phyloP scores from a whole-genome alignment of 2,888 invertebrate species.

The Dusona sp. region DNA sequence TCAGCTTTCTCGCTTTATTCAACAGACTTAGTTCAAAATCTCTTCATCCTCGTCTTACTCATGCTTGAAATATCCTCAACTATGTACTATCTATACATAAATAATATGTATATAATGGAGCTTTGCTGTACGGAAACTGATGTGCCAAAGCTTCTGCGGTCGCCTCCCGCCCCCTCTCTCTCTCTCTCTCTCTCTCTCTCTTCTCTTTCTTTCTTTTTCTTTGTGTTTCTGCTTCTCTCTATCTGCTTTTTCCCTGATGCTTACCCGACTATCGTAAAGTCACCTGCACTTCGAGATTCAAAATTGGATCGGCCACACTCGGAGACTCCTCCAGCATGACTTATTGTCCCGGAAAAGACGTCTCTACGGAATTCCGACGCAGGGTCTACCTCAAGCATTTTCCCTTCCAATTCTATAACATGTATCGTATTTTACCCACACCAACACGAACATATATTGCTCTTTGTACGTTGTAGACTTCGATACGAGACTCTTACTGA shows the following conservation, averaged over 20 bases:
- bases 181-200: not conserved
- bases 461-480: slow-evolving; percentile 26
- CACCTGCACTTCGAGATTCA: slow-evolving; percentile 65
- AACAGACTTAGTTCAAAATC: slow-evolving; percentile 38
- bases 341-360: slow-evolving; percentile 61
- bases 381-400: slow-evolving; percentile 33
- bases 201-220: not conserved
- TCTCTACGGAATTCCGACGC: slow-evolving; percentile 64
- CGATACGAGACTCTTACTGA: slow-evolving; percentile 23
- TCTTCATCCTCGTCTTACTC: slow-evolving; percentile 23
- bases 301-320: slow-evolving; percentile 67
- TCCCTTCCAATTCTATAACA: slow-evolving; percentile 23
- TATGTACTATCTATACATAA: slow-evolving; percentile 19
- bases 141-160: slow-evolving; percentile 37
- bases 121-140: slow-evolving; percentile 23
- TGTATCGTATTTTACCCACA: slow-evolving; percentile 25
- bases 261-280: too few relatives aligned
- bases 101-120: slow-evolving; percentile 40
- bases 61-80: slow-evolving; percentile 35
- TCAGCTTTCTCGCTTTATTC: slow-evolving; percentile 52
- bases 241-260: slow-evolving; percentile 14
- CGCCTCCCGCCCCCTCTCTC: not conserved
- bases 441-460: not conserved
- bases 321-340: slow-evolving; percentile 59
- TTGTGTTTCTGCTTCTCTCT: not conserved